Base-by-base conservation (phyloP, 2,113 vertebrate genomes). In the Tragulus kanchil region DNA sequence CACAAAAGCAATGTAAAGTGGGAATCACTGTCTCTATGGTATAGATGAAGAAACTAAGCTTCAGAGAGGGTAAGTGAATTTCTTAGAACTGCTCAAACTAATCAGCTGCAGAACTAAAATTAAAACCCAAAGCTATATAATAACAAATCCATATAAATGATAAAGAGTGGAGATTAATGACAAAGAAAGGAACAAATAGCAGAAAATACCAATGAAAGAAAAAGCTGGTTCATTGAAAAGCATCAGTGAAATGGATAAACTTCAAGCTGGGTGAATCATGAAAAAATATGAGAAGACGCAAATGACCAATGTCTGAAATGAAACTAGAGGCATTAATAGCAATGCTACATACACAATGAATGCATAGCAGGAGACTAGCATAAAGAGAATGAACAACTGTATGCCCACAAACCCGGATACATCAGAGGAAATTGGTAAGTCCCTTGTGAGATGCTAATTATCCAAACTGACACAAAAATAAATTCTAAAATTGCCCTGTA, bases 181-280 rank as follows among this genome's bases (percentile, higher is more conserved):
- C 59, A 14, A 92, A 85, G 26, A 89, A 96, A n/a, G 59, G 28
- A 69, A 78, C 5, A 71, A 69, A 54, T 3, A 25, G 8, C 26
- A 85, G 56, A 95, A 95, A 96, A 89, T 50, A 54, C 8, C 65
- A 89, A 73, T 26, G 89, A 52, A 88, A 67, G 54, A 7, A 86
- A 61, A 89, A 69, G 23, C 23, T 78, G 6, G 1, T 16, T 12
- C 13, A 61, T 73, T 79, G 82, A 31, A 88, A 81, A 65, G 86
- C 21, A 50, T 54, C 5, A 93, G 1, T 64, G 86, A 58, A 94
- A 75, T 17, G 26, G 26, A 56, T 85, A 82, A 59, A 5, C 28
- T 89, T 71, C 36, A 71, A 71, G 1, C 23, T 45, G 54, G 56
- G 14, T 28, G 17, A 91, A 19, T 91, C 59, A 65, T 45, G 67